Conservation (phyloP, 2,888 invertebrate genomes). For the Acronicta aceris region DNA sequence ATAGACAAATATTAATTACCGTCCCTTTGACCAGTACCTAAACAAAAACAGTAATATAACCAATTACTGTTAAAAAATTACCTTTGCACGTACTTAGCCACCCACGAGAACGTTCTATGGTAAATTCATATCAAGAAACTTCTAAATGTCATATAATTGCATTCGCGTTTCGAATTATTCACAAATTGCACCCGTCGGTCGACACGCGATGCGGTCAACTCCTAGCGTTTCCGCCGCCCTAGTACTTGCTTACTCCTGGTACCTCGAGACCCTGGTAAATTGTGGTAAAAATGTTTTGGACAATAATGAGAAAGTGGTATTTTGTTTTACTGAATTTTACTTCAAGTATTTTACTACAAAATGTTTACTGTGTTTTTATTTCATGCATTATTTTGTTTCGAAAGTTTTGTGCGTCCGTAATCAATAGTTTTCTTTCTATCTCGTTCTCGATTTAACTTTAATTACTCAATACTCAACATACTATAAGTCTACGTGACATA, state of each 20-base stretch:
- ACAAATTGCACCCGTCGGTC: constrained; percentile 51
- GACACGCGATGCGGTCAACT: constrained; percentile 63
- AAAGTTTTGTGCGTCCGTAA: too few species aligned
- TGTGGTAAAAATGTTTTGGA: constrained; percentile 10
- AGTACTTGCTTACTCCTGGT: constrained; percentile 45
- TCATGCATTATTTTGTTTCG: too few species aligned
- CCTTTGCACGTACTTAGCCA: constrained; percentile 41
- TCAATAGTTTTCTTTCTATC: too few species aligned
- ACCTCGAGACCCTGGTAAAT: constrained; percentile 35
- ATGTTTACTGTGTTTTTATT: too few species aligned
- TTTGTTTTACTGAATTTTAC: neutral
- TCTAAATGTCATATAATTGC: constrained; percentile 59
- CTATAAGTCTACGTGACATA: too few species aligned
- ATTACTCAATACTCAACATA: too few species aligned
- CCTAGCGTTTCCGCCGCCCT: constrained; percentile 50
- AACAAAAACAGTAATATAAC: constrained; percentile 24
- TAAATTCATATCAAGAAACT: constrained; percentile 39
- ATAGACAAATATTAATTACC: constrained; percentile 24
- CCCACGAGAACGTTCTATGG: constrained; percentile 35
- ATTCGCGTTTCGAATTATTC: constrained; percentile 54
- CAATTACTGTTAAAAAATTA: constrained; percentile 40
- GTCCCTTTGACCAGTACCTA: neutral
- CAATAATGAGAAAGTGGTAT: neutral
- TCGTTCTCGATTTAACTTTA: too few species aligned
- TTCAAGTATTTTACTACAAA: too few species aligned